phyloP scores from a whole-genome alignment of 2,113 vertebrate species.

The Polypterus bichir region DNA sequence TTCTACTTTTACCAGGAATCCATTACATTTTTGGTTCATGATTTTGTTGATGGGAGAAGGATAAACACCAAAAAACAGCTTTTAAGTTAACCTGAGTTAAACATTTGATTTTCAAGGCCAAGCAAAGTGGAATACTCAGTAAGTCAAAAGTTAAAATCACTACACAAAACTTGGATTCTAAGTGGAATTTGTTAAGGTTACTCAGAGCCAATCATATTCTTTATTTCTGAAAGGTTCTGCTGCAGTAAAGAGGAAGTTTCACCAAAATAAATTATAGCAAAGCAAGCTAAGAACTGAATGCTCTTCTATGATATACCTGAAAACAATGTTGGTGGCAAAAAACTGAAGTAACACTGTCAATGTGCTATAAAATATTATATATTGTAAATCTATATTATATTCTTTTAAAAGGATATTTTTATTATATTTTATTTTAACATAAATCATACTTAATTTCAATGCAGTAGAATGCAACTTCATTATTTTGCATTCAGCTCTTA shows the following conservation, averaged over 20 bases:
- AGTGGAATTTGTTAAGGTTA: background rate
- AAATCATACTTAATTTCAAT: too few relatives aligned
- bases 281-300: too few relatives aligned
- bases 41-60: background rate
- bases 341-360: too few relatives aligned
- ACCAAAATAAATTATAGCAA: background rate
- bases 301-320: too few relatives aligned
- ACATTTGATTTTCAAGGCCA: background rate
- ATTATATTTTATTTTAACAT: too few relatives aligned
- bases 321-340: too few relatives aligned
- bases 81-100: conserved; percentile 12
- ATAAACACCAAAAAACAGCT: background rate
- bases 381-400: too few relatives aligned
- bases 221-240: background rate
- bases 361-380: too few relatives aligned
- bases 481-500: too few relatives aligned
- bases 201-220: background rate
- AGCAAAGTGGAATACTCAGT: background rate
- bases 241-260: background rate
- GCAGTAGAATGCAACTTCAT: too few relatives aligned
- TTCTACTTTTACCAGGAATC: background rate
- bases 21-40: conserved; percentile 4
- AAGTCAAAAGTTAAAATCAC: background rate
- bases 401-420: too few relatives aligned
- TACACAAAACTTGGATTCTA: background rate